Evolutionary conservation across 1,140 invertebrate genomes (phyloP), one percentile per base, ranked within the genome.

Genomic region (Trachymyrmex cornetzi): DNA sequence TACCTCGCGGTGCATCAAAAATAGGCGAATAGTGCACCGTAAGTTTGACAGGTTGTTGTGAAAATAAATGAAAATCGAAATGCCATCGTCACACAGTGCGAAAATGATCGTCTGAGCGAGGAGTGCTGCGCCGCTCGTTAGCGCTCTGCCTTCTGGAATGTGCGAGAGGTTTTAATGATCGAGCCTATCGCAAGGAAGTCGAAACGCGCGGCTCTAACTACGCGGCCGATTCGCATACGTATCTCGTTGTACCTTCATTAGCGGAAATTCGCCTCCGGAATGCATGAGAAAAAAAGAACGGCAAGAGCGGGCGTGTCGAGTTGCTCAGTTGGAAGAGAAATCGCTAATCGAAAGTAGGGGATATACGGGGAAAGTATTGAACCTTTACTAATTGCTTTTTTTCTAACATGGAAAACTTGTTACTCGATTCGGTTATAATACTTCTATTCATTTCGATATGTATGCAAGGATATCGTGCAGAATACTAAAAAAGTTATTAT

Each of bases 171-270:
- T 69, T 81, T 81, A 81, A 81, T 67, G 77, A 81, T 81, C 75
- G 75, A 77, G 57, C 75, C 75, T 77, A 63, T 77, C 61, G 66
- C 44, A 71, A 81, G 77, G 53, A 81, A 55, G 50, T 81, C 77
- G 64, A 71, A 69, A 81, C 64, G 48, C 48, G 44, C n/a, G 63
- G 27, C 14, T 80, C 44, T 53, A 22, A 69, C 57, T 53, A 30
- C 64, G 38, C 22, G 48, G 77, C 22, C n/a, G 48, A 71, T 44
- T 48, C 48, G 48, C 22, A 14, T 34, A 50, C 59, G 77, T 71
- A 81, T 57, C 64, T 81, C 48, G 64, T 81, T 81, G 77, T 55
- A 57, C 30, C 50, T 81, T 81, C 77, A 71, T 81, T 81, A 81
- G 50, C 48, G 64, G 64, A 44, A 69, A 71, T 67, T 81, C 48